Conservation (phyloP, 2,113 vertebrate species). For the Cavia aperea region DNA sequence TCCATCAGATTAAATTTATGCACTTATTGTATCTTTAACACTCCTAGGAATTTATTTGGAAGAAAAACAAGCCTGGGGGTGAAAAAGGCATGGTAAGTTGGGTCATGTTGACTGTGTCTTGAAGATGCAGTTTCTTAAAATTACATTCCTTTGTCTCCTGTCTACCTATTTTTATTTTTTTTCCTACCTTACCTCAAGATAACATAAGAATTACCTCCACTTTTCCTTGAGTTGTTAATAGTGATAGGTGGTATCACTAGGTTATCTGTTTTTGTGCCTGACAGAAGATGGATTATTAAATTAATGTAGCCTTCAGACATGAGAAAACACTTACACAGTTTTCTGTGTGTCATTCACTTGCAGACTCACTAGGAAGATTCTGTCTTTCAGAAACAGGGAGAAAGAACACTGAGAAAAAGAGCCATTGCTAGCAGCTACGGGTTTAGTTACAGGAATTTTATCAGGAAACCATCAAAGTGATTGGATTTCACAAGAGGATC, state of each 20-base stretch:
- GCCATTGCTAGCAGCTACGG: not conserved
- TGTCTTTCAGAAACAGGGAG: not conserved
- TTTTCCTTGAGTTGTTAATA: not conserved
- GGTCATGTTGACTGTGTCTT: not conserved
- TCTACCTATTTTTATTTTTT: not conserved
- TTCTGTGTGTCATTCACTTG: not conserved
- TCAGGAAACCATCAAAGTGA: conserved; percentile 33
- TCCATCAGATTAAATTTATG: not conserved
- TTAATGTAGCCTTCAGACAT: not conserved
- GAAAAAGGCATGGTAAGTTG: not conserved
- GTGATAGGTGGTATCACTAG: not conserved
- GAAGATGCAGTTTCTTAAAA: not conserved
- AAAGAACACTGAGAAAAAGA: not conserved
- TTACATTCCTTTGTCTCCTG: not conserved
- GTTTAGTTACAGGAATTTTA: conserved; percentile 37
- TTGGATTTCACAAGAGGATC: conserved; percentile 45
- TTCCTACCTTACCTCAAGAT: not conserved
- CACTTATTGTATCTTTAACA: not conserved
- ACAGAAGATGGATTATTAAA: not conserved
- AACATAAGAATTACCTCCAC: not conserved
- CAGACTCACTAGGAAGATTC: not conserved
- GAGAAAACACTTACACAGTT: not conserved
- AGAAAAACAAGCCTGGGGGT: not conserved
- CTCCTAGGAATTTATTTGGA: not conserved
- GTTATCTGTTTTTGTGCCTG: not conserved